Evolutionary conservation across 2,797 vertebrate species (phyloP), one percentile per base, ranked within the genome.

Genomic region (Ptychobarbus kaznakovi): DNA sequence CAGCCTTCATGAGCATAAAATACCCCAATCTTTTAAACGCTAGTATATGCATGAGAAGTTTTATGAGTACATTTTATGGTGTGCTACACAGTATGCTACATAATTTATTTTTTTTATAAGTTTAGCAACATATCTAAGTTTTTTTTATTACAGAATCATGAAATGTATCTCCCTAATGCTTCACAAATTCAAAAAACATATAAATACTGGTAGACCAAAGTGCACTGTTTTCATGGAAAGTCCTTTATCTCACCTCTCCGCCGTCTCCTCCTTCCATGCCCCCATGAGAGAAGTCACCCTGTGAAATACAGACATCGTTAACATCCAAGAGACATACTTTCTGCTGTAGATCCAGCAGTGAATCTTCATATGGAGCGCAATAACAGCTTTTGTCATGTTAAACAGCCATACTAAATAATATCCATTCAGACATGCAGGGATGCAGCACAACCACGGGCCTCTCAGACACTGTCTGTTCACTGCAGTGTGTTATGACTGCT

Each of bases 261-360:
- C 95, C 94, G 82, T 96, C 94, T 42, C 94, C 94, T 15, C 95
- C 94, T 90, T 96, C 94, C 94, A 94, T 94, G 66, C 94, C 95
- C 12, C 95, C 95, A 11, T 90, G 91, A 28, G 90, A 91, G 73
- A 92, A 96, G 77, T 96, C 94, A 87, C 92, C 95, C 95, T 96
- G 93, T 13, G 61, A 35, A 86, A 66, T 35, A 87, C 44, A 87
- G 22, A 85, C 72, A 81, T 46, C 46, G 58, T 44, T 82, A 61
- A 83, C 25, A 70, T 58, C 20, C 40, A 46, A 32, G 25, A 58
- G 22, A 78, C 83, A 12, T 44, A 20, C 32, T 56, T 8, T 35
- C 58, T 46, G 42, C 28, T 83, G 40, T 11, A 68, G 44, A 22
- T 49, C 65, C 13, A 74, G 42, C 42, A 49, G 56, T 42, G 4